phyloP scores from a whole-genome alignment of 2,888 invertebrate species.

The Stenurella melanura region DNA sequence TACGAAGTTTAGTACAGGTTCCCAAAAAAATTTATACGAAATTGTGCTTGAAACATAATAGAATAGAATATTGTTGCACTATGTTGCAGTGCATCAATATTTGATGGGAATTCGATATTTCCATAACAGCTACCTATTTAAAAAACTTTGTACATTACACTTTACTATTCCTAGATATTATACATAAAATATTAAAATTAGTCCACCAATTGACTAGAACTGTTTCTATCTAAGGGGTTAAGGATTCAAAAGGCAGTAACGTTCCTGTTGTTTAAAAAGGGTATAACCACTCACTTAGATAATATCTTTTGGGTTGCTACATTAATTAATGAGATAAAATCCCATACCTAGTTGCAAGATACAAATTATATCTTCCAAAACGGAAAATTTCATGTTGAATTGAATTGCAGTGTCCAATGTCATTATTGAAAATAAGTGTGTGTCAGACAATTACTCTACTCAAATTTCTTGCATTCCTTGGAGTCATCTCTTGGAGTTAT shows the following conservation, averaged over 20 bases:
- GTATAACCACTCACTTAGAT: not conserved
- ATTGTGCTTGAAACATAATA: too few species aligned
- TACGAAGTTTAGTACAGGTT: too few species aligned
- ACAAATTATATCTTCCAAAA: not conserved
- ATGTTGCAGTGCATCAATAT: not conserved
- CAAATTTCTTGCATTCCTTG: slow-evolving; percentile 9
- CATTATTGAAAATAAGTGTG: not conserved
- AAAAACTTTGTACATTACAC: slow-evolving; percentile 6
- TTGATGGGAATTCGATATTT: not conserved
- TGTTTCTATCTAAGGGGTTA: not conserved
- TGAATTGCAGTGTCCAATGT: not conserved
- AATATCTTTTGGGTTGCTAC: slow-evolving; percentile 16
- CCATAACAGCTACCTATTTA: not conserved
- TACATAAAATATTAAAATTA: not conserved
- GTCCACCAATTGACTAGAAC: not conserved
- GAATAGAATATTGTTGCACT: too few species aligned
- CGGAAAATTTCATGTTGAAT: not conserved
- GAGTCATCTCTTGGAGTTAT: slow-evolving; percentile 1
- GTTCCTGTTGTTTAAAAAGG: not conserved
- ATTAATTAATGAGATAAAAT: not conserved
- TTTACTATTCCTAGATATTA: not conserved
- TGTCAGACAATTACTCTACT: not conserved
- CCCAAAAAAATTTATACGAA: not conserved
- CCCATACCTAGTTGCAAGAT: not conserved
- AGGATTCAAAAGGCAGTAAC: slow-evolving; percentile 7